phyloP scores from a whole-genome alignment of 1,140 invertebrate species.

The Venustaconcha ellipsiformis region DNA sequence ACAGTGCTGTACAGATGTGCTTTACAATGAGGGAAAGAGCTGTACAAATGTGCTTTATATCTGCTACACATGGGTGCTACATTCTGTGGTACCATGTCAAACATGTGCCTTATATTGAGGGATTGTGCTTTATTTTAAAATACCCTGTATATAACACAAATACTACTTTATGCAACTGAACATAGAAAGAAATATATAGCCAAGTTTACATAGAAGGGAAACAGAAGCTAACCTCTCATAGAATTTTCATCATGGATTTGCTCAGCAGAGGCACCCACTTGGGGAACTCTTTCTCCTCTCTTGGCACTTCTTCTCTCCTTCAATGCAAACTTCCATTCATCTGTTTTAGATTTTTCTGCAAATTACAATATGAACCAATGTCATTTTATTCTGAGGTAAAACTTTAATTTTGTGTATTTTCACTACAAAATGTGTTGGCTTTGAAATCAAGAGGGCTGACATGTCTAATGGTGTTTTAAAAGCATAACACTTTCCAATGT shows the following conservation, averaged over 20 bases:
- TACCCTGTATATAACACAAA: neutral
- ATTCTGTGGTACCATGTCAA: neutral
- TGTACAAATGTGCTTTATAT: neutral
- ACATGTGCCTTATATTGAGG: too few relatives aligned
- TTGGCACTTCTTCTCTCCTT: constrained; percentile 53
- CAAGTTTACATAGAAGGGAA: neutral
- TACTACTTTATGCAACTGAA: neutral
- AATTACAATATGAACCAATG: neutral
- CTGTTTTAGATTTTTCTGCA: constrained; percentile 48
- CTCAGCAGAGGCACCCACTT: constrained; percentile 54
- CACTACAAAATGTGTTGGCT: too few relatives aligned
- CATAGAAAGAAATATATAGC: neutral
- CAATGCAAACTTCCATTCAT: constrained; percentile 54
- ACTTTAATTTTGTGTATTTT: neutral
- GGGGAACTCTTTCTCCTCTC: constrained; percentile 49
- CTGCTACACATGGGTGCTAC: neutral
- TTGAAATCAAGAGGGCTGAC: too few relatives aligned
- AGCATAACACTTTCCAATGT: too few relatives aligned
- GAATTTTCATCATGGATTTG: constrained; percentile 44
- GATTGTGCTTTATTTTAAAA: neutral
- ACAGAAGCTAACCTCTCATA: constrained; percentile 22
- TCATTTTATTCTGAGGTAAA: neutral
- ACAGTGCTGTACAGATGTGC: too few relatives aligned
- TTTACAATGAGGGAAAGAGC: neutral
- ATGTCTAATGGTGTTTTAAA: too few relatives aligned